phyloP scores from a whole-genome alignment of 2,888 invertebrate species.

The Corythucha ciliata region DNA sequence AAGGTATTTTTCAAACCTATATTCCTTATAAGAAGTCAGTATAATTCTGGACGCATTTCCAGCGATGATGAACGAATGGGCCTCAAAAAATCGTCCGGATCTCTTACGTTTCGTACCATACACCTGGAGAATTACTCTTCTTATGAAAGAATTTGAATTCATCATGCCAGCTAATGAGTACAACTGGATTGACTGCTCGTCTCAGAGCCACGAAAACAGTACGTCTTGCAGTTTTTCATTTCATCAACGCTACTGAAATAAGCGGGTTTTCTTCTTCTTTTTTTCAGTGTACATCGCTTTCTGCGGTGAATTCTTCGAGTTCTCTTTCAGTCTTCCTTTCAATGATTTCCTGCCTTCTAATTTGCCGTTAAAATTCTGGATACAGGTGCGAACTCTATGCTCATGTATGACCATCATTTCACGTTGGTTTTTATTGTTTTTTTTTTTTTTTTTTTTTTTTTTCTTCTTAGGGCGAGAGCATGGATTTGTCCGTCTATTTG shows the following conservation, averaged over 20 bases:
- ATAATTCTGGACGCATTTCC: not conserved
- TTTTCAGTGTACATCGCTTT: constrained; percentile 68
- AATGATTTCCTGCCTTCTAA: constrained; percentile 86
- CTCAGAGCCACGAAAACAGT: constrained; percentile 89
- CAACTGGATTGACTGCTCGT: constrained; percentile 98
- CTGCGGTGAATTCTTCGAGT: constrained; percentile 85
- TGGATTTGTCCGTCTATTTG: constrained; percentile 79
- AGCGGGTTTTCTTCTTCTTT: constrained; percentile 10
- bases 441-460: constrained; percentile 14
- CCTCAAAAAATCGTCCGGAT: constrained; percentile 85
- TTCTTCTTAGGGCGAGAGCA: constrained; percentile 64
- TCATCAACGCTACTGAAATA: not conserved
- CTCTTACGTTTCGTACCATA: constrained; percentile 92
- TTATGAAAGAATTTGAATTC: constrained; percentile 90
- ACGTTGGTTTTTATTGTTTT: constrained; percentile 1
- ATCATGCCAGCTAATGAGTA: constrained; percentile 89
- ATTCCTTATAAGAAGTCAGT: not conserved
- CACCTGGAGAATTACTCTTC: constrained; percentile 84
- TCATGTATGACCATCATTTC: not conserved
- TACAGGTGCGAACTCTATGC: constrained; percentile 52
- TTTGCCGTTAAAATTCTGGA: constrained; percentile 82
- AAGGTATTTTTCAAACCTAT: constrained; percentile 45
- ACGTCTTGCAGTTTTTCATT: constrained; percentile 29
- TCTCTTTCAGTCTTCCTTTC: constrained; percentile 90
- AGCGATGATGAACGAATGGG: constrained; percentile 76